Evolutionary conservation across 2,888 invertebrate species (phyloP), one percentile per base, ranked within the genome.

Genomic region (Metellina segmentata): DNA sequence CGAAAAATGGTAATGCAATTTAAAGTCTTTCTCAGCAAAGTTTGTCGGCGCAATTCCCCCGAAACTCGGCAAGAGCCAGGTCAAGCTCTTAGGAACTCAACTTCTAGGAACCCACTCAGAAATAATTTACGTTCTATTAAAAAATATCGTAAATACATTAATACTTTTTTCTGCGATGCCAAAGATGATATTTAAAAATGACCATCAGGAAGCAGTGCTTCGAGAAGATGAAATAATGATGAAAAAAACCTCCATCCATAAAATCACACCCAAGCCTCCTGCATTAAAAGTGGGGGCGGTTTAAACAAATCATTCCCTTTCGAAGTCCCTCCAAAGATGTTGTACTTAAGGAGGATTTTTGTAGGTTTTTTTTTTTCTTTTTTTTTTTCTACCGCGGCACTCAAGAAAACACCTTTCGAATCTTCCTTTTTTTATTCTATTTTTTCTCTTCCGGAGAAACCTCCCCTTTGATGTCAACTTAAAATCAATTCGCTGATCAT

Each of bases 401-500:
- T 81, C 72, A 74, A 74, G 81, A 88, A 88, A 88, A 88, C 88
- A 88, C 88, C 88, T 88, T 81, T 72, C 51, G 87, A 49, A 72
- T 79, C 79, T 88, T 74, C 51, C 34, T 34, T 53, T 74, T 52
- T 13, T 53, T 52, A 2, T 72, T 52, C 19, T 7, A 13, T 69
- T 52, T 69, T 49, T 20, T 49, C 34, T 11, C 7, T 49, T 71
- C 79, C 72, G 49, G 34, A 81, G 85, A 90, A 70, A 49, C 90
- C 90, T 74, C 90, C 90, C 75, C 74, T 90, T 90, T 85, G 85
- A 90, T 90, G 90, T 90, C 75, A 49, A 90, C 53, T 81, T 61
- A 71, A 85, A 90, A 90, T 90, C 90, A 90, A 90, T 90, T 81
- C 85, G 34, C 34, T 85, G 85, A 90, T 89, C 90, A 52, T 61